Percentiles rank a stretch among this genome's conserved stretches.
Conservation (phyloP, 2,113 vertebrate species). For the Nothoprocta pentlandii region DNA sequence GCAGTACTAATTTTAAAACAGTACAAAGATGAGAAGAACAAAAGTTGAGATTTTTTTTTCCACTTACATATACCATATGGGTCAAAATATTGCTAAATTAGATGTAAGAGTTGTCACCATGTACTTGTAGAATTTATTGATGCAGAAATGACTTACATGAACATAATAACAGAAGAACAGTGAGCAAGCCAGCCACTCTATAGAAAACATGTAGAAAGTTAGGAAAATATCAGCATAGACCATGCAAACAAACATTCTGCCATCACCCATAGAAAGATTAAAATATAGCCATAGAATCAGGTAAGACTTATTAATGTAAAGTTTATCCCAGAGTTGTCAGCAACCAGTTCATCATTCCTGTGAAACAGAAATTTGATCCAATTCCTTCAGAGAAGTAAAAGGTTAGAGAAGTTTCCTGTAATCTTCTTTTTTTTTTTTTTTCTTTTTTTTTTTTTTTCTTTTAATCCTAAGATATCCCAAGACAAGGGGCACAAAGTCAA, state of each 20-base stretch:
- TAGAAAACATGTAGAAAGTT: neutral
- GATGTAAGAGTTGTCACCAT: neutral
- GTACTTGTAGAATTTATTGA: neutral
- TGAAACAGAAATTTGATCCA: neutral
- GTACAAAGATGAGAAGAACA: neutral
- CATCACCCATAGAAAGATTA: neutral
- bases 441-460: neutral
- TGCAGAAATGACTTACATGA: neutral
- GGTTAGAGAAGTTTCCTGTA: accelerated
- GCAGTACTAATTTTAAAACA: neutral
- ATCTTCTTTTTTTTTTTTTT: neutral
- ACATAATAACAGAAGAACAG: neutral
- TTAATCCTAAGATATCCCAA: neutral
- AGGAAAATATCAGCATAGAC: neutral
- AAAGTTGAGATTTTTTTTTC: neutral
- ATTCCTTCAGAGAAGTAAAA: neutral
- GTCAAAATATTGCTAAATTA: neutral
- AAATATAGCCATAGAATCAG: neutral
- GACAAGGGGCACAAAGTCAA: neutral
- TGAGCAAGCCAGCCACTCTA: neutral
- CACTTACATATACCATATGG: accelerated
- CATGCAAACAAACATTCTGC: neutral
- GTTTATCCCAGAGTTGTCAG: neutral
- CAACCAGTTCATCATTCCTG: neutral
- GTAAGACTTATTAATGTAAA: neutral